These are phyloP conservation scores for Microchrysa polita DNA, from an alignment of 2,888 invertebrate genomes.

Conservation along the genomic window DNA sequence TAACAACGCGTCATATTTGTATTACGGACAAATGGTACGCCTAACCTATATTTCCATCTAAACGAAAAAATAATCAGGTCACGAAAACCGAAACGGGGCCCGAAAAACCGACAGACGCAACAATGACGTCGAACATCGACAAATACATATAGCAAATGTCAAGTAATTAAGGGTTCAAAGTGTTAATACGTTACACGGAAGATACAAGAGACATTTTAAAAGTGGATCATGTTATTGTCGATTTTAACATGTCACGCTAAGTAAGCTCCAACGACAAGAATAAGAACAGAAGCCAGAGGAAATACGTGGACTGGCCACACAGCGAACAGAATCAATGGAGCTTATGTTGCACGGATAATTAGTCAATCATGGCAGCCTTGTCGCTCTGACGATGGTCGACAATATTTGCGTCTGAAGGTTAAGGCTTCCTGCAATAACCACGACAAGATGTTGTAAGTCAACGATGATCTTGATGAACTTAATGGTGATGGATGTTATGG, in stretches of 20 bases:
- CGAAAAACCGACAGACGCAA: no score
- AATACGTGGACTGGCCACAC: background rate
- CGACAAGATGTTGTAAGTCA: no score
- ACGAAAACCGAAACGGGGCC: no score
- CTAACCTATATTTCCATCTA: constrained; percentile 3
- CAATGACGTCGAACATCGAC: no score
- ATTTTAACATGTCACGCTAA: constrained; percentile 11
- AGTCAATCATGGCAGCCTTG: constrained; percentile 9
- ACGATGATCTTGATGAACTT: no score
- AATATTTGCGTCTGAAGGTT: constrained; percentile 8
- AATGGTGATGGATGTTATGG: no score
- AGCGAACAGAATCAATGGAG: no score
- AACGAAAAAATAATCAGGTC: no score
- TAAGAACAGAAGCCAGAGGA: background rate
- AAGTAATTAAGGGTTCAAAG: constrained; percentile 26
- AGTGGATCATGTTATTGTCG: background rate
- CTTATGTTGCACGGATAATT: constrained; percentile 2
- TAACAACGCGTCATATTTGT: no score
- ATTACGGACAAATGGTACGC: background rate
- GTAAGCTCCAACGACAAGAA: background rate
- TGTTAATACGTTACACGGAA: background rate
- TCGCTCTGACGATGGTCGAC: background rate
- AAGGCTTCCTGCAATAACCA: background rate
- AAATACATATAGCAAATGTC: background rate
- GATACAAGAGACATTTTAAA: background rate